Base-by-base conservation (phyloP, 1,140 invertebrate species). In the Euwallacea similis region DNA sequence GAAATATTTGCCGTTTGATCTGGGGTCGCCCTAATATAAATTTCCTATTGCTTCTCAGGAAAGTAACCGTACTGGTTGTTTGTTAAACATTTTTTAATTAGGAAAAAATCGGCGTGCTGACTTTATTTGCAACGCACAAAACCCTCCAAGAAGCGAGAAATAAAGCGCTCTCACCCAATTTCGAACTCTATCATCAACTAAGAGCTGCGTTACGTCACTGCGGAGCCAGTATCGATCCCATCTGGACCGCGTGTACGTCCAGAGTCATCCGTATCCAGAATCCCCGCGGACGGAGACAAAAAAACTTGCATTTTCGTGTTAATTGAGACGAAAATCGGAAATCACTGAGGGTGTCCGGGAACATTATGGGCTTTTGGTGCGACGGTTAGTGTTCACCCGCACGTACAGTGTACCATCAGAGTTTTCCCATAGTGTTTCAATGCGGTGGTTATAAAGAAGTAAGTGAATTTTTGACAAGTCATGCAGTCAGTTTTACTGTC, bases 141-240 rank as follows among this genome's bases (percentile, higher is more conserved):
- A 33, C 21, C 21, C 21, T 33, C 21, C 21, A 33, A 33, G 21
- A 33, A 33, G 21, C 4, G 21, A 33, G 21, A 33, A 33, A 33
- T 33, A 33, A 33, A 33, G 21, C 21, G 21, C 21, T 33, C 21
- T 33, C 21, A 33, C 21, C 21, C 21, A 33, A 33, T 33, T 33
- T 33, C 21, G 21, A 33, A 33, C 21, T 33, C 21, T 33, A 33
- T 33, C 1, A 33, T 33, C 21, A 33, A 33, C 21, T 58, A 33
- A 58, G 55, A 58, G 55, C 55, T 15, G 42, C n/a, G 71, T 80
- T 77, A 80, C 79, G 77, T 80, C 79, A 80, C 75, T 80, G 79
- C 79, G 78, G 78, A 77, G 76, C 77, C 77, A 77, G 76, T 79
- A 80, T 80, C 79, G 79, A 80, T 80, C 74, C 50, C 60, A 15